Evolutionary conservation across 1,140 invertebrate genomes (phyloP), one percentile per base, ranked within the genome.

Genomic region (Adoxophyes honmai): DNA sequence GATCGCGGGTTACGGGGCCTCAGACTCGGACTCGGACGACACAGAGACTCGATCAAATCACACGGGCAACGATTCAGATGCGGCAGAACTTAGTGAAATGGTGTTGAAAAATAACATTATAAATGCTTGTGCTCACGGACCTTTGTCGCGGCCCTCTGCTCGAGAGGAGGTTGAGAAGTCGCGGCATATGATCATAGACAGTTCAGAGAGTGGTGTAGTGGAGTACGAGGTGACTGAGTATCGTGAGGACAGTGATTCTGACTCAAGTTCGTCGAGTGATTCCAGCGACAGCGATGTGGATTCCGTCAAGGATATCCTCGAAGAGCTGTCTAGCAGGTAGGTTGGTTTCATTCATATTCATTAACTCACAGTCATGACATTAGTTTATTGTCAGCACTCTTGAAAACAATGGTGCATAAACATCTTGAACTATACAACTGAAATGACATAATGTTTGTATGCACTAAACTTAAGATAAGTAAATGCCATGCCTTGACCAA

Each of bases 21-120:
- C 86, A 4, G 86, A 89, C 60, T 86, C 84, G 0, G 83, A 89
- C 57, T 84, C 83, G 4, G 83, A 85, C 18, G 76, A 83, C 51
- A 76, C 73, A 34, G 79, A 84, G 21, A 79, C 70, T 4, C 65
- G 59, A 52, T 80, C 79, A 1, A 80, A 79, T 44, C 69, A 79
- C 59, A 74, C 73, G n/a, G 73, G 64, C 11, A 78, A 82, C 44
- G 85, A 86, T 61, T 86, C 81, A 1, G 85, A 86, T 54, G 62
- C 78, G 2, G 70, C 77, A 51, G 81, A 89, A 60, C 67, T 86
- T 7, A 87, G 79, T 71, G 84, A 87, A 61, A 88, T 89, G 84
- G 87, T 89, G 18, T 71, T 87, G 42, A 88, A 88, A 56, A 88
- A 89, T 73, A 89, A 89, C 55, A 88, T 89, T 42, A 89, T 89